phyloP scores from a whole-genome alignment of 2,797 vertebrate genomes.

The Odontamblyopus rebecca region DNA sequence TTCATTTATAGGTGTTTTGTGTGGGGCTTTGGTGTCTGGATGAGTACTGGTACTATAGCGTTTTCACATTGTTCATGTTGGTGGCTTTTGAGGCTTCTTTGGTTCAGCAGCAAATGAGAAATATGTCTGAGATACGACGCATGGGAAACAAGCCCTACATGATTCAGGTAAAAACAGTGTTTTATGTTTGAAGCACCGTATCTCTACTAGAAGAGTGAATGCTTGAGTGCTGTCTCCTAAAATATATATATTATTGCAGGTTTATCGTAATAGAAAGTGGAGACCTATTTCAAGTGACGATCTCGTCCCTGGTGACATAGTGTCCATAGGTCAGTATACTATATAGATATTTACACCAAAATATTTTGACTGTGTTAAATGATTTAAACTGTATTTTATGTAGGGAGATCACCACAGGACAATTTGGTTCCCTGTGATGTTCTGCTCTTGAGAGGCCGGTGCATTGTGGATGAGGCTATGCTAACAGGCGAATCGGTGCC shows the following conservation, averaged over 20 bases:
- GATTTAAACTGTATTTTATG: slow-evolving; percentile 12
- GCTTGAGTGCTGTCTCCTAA: background rate
- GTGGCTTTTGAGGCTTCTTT: slow-evolving; percentile 96
- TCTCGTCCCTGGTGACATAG: slow-evolving; percentile 90
- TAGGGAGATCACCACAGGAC: slow-evolving; percentile 93
- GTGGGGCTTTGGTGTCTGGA: slow-evolving; percentile 97
- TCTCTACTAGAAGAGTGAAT: background rate
- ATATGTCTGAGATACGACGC: slow-evolving; percentile 93
- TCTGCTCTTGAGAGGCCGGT: slow-evolving; percentile 90
- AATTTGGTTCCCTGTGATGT: slow-evolving; percentile 95
- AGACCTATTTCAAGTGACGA: slow-evolving; percentile 93
- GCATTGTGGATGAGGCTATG: slow-evolving; percentile 97
- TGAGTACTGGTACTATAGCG: slow-evolving; percentile 98
- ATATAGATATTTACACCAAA: slow-evolving; percentile 8
- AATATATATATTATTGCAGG: slow-evolving; percentile 68
- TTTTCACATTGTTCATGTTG: slow-evolving; percentile 97
- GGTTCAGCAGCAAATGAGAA: slow-evolving; percentile 96
- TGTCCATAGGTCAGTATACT: slow-evolving; percentile 86
- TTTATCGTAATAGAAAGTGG: slow-evolving; percentile 97
- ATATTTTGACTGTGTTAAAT: background rate
- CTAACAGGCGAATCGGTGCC: slow-evolving; percentile 96
- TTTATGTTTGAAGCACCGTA: background rate
- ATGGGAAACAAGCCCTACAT: slow-evolving; percentile 97
- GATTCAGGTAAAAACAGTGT: slow-evolving; percentile 83
- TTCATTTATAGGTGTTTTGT: slow-evolving; percentile 86